Conservation (phyloP, 2,888 invertebrate species). For the Nudaria mundana region DNA sequence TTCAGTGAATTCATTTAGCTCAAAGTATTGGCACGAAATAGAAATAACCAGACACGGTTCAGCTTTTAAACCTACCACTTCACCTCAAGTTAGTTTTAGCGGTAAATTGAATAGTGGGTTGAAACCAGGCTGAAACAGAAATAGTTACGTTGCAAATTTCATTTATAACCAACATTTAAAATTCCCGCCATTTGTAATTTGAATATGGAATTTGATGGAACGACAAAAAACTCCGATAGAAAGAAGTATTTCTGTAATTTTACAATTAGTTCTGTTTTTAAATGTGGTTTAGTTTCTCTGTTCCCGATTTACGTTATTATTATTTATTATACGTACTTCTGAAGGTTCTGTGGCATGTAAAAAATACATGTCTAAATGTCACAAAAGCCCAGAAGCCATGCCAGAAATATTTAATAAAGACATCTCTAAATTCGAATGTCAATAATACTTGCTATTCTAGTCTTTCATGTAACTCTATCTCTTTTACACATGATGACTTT, state of each 20-base stretch:
- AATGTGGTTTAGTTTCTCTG: no score
- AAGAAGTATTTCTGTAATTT: no score
- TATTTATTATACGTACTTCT: no score
- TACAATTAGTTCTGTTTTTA: no score
- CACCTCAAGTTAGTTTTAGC: slow-evolving; percentile 17
- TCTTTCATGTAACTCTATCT: not conserved
- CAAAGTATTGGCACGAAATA: slow-evolving; percentile 7
- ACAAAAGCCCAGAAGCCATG: no score
- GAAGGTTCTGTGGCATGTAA: no score
- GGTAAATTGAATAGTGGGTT: no score
- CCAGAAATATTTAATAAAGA: no score
- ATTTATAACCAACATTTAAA: slow-evolving; percentile 4
- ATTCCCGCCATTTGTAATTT: slow-evolving; percentile 2
- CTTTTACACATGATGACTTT: slow-evolving; percentile 3
- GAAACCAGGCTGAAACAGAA: slow-evolving; percentile 7
- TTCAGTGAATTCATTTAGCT: not conserved
- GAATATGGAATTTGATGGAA: not conserved
- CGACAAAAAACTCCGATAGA: no score
- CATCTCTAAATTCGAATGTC: no score
- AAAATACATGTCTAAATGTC: no score
- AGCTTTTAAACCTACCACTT: slow-evolving; percentile 32
- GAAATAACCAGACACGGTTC: slow-evolving; percentile 36
- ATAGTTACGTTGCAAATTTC: slow-evolving; percentile 1
- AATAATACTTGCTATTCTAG: not conserved
- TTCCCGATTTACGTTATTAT: no score